A percentile compares a stretch with the other conserved stretches of the same genome.
Conservation (phyloP, 2,113 vertebrate genomes). For the Stegastes partitus region DNA sequence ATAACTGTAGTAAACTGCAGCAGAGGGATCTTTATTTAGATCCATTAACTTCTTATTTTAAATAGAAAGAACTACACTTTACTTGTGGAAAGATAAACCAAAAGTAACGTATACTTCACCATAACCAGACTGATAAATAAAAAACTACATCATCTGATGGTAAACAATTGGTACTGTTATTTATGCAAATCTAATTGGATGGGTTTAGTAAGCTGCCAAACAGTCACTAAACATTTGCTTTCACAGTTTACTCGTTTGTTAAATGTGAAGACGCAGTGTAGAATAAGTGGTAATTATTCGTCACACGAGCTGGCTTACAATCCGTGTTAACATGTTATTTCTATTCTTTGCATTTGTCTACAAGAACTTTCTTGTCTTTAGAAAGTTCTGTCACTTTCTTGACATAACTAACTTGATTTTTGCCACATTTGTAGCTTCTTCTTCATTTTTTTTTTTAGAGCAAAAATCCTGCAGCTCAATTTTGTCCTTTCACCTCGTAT, state of each 20-base stretch:
- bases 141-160: neutral
- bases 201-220: neutral
- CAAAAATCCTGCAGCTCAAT: neutral
- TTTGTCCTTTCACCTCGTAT: conserved; percentile 9
- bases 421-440: neutral
- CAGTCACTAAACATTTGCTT: neutral
- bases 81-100: neutral
- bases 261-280: neutral
- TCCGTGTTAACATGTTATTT: neutral
- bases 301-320: conserved; percentile 3
- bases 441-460: neutral
- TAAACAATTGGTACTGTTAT: neutral
- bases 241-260: conserved; percentile 18
- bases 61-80: neutral
- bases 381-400: too few species aligned
- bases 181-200: neutral
- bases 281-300: neutral
- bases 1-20: neutral
- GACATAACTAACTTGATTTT: neutral
- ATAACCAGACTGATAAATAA: neutral
- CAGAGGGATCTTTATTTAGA: neutral
- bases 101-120: neutral
- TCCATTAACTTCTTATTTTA: neutral
- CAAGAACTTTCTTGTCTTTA: neutral
- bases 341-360: neutral